Conservation (phyloP, 1,140 invertebrate species). For the Neodiprion virginianus region DNA sequence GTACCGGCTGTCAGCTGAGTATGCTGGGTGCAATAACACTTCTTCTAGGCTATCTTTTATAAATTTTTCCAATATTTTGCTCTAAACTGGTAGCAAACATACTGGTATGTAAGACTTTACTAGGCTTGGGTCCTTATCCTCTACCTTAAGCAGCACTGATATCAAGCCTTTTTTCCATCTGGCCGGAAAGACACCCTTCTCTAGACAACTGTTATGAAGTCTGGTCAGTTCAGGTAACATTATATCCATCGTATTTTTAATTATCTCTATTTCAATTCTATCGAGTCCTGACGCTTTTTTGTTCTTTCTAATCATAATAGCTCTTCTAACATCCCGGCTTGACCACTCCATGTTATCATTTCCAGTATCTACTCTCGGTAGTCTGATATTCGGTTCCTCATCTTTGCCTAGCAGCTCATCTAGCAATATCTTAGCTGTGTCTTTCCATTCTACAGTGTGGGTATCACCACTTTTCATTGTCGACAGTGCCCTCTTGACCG, state of each 20-base stretch:
- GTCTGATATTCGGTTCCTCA: no score
- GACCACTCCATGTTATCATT: no score
- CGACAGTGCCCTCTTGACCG: neutral
- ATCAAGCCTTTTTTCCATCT: slow-evolving; percentile 32
- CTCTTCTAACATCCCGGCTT: no score
- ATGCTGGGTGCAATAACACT: neutral
- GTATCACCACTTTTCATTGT: neutral
- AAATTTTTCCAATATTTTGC: slow-evolving; percentile 38
- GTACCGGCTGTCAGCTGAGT: slow-evolving; percentile 11
- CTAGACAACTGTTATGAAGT: slow-evolving; percentile 27
- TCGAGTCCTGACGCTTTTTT: slow-evolving; percentile 27
- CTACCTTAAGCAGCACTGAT: slow-evolving; percentile 28
- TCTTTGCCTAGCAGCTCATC: neutral
- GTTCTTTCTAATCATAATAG: no score
- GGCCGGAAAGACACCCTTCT: slow-evolving; percentile 21
- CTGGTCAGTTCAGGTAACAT: neutral
- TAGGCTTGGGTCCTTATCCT: slow-evolving; percentile 24
- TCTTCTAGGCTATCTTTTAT: slow-evolving; percentile 22
- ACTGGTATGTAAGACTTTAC: slow-evolving; percentile 37
- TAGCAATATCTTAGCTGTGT: neutral
- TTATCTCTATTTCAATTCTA: slow-evolving; percentile 18
- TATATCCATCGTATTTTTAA: neutral
- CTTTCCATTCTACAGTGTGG: neutral
- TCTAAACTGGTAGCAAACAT: slow-evolving; percentile 33
- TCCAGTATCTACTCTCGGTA: no score